Conservation (phyloP, 2,797 vertebrate species). For the Danio tinwini region DNA sequence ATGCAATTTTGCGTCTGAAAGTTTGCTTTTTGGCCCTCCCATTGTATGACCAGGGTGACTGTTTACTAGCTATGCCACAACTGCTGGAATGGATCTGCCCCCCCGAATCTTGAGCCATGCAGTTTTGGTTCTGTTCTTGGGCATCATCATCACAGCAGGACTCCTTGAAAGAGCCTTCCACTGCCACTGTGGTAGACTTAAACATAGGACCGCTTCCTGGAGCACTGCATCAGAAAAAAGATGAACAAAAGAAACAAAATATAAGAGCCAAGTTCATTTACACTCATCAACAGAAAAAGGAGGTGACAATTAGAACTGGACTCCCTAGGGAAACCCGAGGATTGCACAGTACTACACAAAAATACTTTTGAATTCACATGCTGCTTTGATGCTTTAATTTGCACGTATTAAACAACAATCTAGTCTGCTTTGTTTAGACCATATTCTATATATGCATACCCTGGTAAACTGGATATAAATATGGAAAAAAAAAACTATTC, state of each 20-base stretch:
- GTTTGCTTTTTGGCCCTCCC: conserved; percentile 73
- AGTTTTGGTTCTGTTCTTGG: conserved; percentile 52
- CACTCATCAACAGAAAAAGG: background rate
- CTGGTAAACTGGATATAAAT: background rate
- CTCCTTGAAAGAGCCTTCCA: conserved; percentile 75
- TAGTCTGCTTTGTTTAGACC: background rate
- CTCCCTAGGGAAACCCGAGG: background rate
- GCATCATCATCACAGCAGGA: conserved; percentile 42
- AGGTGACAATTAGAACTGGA: background rate
- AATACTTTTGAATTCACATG: background rate
- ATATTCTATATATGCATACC: conserved; percentile 3
- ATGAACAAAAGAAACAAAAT: conserved; percentile 20
- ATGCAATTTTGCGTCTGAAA: conserved; percentile 79
- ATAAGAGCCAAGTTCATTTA: background rate
- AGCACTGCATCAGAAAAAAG: conserved; percentile 77
- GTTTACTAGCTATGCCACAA: conserved; percentile 52
- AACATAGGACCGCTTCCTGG: conserved; percentile 98
- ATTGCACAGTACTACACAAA: background rate
- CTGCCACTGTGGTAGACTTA: conserved; percentile 94
- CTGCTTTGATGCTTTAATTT: background rate
- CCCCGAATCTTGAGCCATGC: conserved; percentile 51
- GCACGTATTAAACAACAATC: background rate
- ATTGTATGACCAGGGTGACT: conserved; percentile 52
- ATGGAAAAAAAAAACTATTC: conserved; percentile 18
- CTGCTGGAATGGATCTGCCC: conserved; percentile 46